Evolutionary conservation across 2,797 vertebrate species (phyloP).

Genomic region (Podargus strigoides): DNA sequence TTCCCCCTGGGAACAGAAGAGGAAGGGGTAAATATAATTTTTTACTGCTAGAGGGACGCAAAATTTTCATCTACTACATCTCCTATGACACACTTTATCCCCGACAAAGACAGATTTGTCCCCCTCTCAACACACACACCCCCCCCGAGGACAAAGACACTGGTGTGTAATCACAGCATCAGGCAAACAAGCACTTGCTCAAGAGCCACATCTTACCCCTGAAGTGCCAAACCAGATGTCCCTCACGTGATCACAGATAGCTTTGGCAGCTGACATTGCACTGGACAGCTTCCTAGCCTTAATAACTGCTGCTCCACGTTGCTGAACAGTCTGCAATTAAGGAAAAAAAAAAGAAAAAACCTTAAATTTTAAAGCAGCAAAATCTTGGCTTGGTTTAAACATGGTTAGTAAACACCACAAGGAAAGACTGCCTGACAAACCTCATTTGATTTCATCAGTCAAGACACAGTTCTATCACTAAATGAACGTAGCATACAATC

Average conservation of each 20-base stretch:
- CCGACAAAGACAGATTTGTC: not conserved
- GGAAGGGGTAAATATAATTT: not conserved
- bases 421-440: fast-evolving
- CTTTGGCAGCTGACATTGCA: slow-evolving; percentile 97
- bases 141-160: not conserved
- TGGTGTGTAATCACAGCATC: not conserved
- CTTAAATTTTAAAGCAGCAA: not conserved
- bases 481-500: not conserved
- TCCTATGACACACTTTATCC: not conserved
- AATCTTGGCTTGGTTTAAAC: not conserved
- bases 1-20: slow-evolving; percentile 79
- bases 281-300: slow-evolving; percentile 96
- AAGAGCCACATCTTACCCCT: slow-evolving; percentile 74
- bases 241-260: slow-evolving; percentile 94
- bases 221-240: slow-evolving; percentile 94
- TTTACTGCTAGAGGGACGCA: not conserved
- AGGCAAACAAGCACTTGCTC: not conserved
- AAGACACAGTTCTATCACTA: not conserved
- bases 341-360: not conserved
- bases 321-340: slow-evolving; percentile 86
- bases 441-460: not conserved
- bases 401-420: not conserved
- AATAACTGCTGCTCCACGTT: slow-evolving; percentile 91
- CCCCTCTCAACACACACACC: not conserved
- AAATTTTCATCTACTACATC: not conserved